Percentiles rank a stretch among this genome's conserved stretches.
Evolutionary conservation across 2,113 vertebrate species (phyloP).

Genomic region (Phalacrocorax brasilianus): DNA sequence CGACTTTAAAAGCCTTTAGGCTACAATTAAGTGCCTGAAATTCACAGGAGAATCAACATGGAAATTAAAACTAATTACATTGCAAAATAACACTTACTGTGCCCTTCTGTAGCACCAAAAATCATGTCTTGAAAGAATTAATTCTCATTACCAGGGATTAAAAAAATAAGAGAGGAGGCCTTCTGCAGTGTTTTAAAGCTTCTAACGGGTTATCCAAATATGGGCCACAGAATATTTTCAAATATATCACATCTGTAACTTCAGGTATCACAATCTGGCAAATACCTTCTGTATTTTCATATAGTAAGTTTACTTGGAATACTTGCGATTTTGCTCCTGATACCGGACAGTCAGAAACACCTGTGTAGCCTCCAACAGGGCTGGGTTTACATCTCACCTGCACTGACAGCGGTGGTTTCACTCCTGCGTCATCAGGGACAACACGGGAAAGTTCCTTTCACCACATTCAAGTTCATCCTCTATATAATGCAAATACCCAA

Average conservation of each 20-base stretch:
- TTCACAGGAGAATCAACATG: background rate
- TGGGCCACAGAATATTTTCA: background rate
- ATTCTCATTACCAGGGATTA: background rate
- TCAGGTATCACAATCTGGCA: background rate
- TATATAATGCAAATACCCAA: background rate
- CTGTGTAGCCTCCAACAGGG: too few relatives aligned
- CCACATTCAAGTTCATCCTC: background rate
- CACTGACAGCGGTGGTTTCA: background rate
- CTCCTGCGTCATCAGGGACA: background rate
- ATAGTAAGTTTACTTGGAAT: background rate
- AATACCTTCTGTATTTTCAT: background rate
- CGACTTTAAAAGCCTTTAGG: background rate
- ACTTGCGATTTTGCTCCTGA: background rate
- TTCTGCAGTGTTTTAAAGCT: background rate
- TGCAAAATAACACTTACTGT: background rate
- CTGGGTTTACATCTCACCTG: background rate
- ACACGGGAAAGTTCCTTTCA: background rate
- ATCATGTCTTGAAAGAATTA: background rate
- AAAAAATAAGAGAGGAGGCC: background rate
- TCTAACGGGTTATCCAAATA: background rate
- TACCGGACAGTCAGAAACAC: background rate
- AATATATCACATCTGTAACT: background rate
- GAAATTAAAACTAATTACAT: background rate
- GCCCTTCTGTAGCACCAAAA: background rate
- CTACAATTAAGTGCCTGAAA: constrained; percentile 8